A percentile compares a stretch with the other conserved stretches of the same genome.
phyloP scores from a whole-genome alignment of 1,140 invertebrate species.

The Eciton burchellii region DNA sequence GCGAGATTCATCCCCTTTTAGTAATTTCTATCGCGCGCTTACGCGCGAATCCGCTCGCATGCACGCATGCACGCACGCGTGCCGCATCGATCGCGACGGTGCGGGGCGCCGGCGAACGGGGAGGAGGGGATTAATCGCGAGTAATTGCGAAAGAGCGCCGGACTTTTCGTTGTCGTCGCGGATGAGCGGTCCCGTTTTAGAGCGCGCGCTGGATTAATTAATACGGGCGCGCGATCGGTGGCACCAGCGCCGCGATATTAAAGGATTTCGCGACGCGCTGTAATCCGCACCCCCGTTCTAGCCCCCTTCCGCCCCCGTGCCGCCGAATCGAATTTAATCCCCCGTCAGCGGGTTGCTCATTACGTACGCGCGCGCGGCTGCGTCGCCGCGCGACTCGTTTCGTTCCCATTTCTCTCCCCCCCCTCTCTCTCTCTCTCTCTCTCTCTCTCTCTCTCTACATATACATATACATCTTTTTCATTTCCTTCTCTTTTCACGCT shows the following conservation, averaged over 20 bases:
- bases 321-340: conserved; percentile 44
- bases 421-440: too few relatives aligned
- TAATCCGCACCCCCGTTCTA: conserved; percentile 28
- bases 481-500: too few relatives aligned
- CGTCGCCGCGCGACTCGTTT: conserved; percentile 33
- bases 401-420: background rate
- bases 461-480: too few relatives aligned
- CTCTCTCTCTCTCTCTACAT: too few relatives aligned
- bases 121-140: conserved; percentile 51
- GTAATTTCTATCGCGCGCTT: conserved; percentile 72
- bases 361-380: background rate
- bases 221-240: conserved; percentile 43
- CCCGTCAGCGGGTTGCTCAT: conserved; percentile 21
- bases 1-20: conserved; percentile 60
- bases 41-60: background rate
- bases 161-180: conserved; percentile 56
- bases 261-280: conserved; percentile 30
- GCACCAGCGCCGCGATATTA: conserved; percentile 34
- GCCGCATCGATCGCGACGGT: conserved; percentile 63
- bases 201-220: conserved; percentile 60
- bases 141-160: conserved; percentile 62
- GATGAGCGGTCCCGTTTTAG: conserved; percentile 49
- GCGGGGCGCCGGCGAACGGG: background rate
- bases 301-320: too few relatives aligned
- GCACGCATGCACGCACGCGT: conserved; percentile 23